Percentiles rank a stretch among this genome's conserved stretches.
These are phyloP conservation scores for Thaleichthys pacificus DNA, from an alignment of 2,797 vertebrate species.

Conservation along the genomic window DNA sequence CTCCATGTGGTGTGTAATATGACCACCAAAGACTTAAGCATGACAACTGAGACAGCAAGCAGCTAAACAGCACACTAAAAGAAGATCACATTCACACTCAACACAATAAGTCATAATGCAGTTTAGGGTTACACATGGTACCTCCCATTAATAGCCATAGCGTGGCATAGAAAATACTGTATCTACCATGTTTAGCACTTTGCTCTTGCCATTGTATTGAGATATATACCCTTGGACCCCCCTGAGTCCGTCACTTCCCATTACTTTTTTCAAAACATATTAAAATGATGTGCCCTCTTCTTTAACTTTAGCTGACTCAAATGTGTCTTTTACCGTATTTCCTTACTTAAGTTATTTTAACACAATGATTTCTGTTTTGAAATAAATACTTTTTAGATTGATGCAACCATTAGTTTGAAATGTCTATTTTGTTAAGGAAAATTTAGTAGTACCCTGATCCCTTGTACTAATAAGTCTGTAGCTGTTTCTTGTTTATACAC, in stretches of 20 bases:
- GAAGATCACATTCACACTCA: not conserved
- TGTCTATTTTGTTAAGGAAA: not conserved
- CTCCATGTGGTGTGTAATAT: not conserved
- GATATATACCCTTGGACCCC: no score
- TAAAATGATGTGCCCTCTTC: not conserved
- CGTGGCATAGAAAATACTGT: not conserved
- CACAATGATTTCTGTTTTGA: not conserved
- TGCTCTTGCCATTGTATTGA: not conserved
- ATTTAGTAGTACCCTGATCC: no score
- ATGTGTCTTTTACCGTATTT: not conserved
- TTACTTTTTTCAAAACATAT: constrained; percentile 2
- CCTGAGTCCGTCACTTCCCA: not conserved
- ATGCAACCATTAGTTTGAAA: constrained; percentile 13
- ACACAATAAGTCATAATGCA: no score
- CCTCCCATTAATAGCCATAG: constrained; percentile 2
- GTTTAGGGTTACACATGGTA: constrained; percentile 2
- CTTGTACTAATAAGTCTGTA: no score
- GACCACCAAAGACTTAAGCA: not conserved
- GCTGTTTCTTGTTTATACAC: no score
- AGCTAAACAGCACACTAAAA: not conserved
- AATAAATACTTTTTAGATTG: constrained; percentile 41
- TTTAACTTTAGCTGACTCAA: no score
- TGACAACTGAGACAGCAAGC: no score
- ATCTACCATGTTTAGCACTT: constrained; percentile 19
- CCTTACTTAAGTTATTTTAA: not conserved